A percentile compares a stretch with the other conserved stretches of the same genome.
These are phyloP conservation scores for Caenorhabditis latens DNA, from an alignment of 1,140 invertebrate species.

Conservation along the genomic window DNA sequence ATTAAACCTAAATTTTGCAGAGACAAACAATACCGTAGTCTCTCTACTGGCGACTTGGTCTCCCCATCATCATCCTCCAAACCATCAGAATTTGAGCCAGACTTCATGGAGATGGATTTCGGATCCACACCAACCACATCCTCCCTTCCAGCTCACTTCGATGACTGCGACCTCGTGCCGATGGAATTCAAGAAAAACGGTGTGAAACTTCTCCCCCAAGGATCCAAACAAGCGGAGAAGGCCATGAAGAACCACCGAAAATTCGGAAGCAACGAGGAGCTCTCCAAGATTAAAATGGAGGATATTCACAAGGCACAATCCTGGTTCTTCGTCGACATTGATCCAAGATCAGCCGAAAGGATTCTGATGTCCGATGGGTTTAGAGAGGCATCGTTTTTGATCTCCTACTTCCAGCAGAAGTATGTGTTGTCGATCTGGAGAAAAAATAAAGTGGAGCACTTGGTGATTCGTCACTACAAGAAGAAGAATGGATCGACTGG, in stretches of 20 bases:
- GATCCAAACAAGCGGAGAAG: neutral
- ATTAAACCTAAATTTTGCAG: neutral
- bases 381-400: neutral
- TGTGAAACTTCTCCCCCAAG: neutral
- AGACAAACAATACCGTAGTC: constrained; percentile 39
- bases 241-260: neutral
- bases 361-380: constrained; percentile 43
- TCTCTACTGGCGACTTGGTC: constrained; percentile 34
- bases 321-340: constrained; percentile 34
- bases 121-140: constrained; percentile 6
- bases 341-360: neutral
- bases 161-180: constrained; percentile 20
- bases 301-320: constrained; percentile 7
- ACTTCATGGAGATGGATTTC: constrained; percentile 48
- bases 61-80: neutral
- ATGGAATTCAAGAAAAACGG: constrained; percentile 35
- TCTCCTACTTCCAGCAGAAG: neutral
- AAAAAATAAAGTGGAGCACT: neutral
- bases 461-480: constrained; percentile 32
- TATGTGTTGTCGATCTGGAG: constrained; percentile 11
- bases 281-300: neutral
- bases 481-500: constrained; percentile 17
- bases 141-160: constrained; percentile 34
- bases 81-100: constrained; percentile 16
- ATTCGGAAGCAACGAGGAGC: neutral